A percentile compares a stretch with the other conserved stretches of the same genome.
phyloP scores from a whole-genome alignment of 2,113 vertebrate genomes.

The Caranx ignobilis region DNA sequence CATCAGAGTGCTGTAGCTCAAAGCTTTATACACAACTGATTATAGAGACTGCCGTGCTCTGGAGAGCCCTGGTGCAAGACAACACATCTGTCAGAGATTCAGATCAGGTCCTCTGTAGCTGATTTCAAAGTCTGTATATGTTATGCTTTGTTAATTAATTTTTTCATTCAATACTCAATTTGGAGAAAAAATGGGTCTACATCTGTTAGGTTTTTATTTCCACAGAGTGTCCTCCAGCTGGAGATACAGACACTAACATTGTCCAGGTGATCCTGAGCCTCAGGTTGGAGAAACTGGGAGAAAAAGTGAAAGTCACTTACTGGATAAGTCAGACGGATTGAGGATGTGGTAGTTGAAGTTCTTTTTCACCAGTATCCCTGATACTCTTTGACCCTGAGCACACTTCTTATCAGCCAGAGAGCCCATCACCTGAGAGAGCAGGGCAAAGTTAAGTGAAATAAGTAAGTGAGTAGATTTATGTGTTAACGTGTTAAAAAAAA shows the following conservation, averaged over 20 bases:
- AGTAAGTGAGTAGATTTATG: not conserved
- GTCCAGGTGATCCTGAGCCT: not conserved
- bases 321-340: slow-evolving; percentile 95
- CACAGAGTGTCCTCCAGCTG: not conserved
- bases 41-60: not conserved
- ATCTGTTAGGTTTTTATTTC: not conserved
- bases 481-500: too few relatives aligned
- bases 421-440: slow-evolving; percentile 91
- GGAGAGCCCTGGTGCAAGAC: too few relatives aligned
- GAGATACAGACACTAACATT: too few relatives aligned
- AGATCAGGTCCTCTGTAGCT: not conserved
- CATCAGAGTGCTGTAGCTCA: not conserved
- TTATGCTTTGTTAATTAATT: too few relatives aligned
- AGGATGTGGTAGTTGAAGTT: slow-evolving; percentile 99
- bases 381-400: slow-evolving; percentile 93
- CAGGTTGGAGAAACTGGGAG: not conserved
- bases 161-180: too few relatives aligned
- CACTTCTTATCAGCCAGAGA: slow-evolving; percentile 96
- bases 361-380: slow-evolving; percentile 97
- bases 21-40: not conserved
- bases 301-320: slow-evolving; percentile 80
- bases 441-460: not conserved
- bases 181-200: not conserved
- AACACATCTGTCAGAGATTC: too few relatives aligned
- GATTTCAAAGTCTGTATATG: not conserved